Evolutionary conservation across 1,140 invertebrate genomes (phyloP).

Genomic region (Vollenhovia emeryi): DNA sequence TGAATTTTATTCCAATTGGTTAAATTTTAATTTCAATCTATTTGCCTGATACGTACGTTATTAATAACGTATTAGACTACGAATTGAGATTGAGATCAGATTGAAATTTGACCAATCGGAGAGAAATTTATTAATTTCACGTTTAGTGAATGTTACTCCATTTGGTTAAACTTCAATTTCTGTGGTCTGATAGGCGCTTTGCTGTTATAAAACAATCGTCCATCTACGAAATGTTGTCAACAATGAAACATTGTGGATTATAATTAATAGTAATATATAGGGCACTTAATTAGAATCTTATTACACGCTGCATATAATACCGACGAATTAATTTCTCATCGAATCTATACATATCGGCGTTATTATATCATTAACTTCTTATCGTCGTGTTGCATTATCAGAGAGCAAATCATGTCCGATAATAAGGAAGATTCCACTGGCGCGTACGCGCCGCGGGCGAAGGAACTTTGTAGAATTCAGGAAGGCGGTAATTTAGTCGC

Average conservation of each 20-base stretch:
- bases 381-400: slow-evolving; percentile 2
- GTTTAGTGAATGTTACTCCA: too few relatives aligned
- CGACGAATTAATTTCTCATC: not conserved
- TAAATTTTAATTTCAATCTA: too few relatives aligned
- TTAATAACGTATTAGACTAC: too few relatives aligned
- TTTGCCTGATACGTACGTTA: too few relatives aligned
- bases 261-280: not conserved
- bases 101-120: too few relatives aligned
- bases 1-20: too few relatives aligned
- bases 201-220: not conserved
- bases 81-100: too few relatives aligned
- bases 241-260: not conserved
- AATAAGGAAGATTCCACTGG: slow-evolving; percentile 24
- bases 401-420: slow-evolving; percentile 4
- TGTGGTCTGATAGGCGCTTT: too few relatives aligned
- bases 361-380: not conserved
- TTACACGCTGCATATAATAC: not conserved
- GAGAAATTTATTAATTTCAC: too few relatives aligned
- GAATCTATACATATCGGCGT: not conserved
- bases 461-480: slow-evolving; percentile 41
- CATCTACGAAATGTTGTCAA: not conserved
- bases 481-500: slow-evolving; percentile 57
- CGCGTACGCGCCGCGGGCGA: not conserved
- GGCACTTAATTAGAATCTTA: not conserved
- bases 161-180: too few relatives aligned